Conservation (phyloP, 2,797 vertebrate species). For the Acipenser transmontanus region DNA sequence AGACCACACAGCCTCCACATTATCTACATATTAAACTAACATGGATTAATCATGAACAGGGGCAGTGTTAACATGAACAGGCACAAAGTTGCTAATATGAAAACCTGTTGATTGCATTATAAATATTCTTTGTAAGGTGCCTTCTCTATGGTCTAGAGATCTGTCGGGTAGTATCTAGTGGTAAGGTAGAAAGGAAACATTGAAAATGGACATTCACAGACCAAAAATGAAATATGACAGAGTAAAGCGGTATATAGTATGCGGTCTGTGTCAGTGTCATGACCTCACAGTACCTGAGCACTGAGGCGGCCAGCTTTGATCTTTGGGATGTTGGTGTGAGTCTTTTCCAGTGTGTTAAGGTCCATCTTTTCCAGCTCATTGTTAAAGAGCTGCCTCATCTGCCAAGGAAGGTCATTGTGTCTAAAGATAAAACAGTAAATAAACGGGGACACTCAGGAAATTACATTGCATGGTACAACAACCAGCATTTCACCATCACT, state of each 20-base stretch:
- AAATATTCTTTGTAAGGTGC: conserved; percentile 54
- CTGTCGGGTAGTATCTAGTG: no score
- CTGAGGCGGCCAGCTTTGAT: conserved; percentile 68
- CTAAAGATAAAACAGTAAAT: conserved; percentile 37
- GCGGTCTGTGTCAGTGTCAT: not conserved
- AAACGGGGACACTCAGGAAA: not conserved
- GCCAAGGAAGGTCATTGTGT: conserved; percentile 89
- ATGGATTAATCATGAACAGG: no score
- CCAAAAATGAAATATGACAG: no score
- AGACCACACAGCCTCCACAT: no score
- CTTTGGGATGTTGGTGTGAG: conserved; percentile 87
- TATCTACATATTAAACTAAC: no score
- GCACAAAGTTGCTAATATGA: no score
- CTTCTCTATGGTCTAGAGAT: conserved; percentile 42
- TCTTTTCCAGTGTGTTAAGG: conserved; percentile 53
- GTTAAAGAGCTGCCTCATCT: conserved; percentile 67
- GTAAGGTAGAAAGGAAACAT: no score
- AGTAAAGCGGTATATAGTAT: no score
- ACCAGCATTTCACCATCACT: no score
- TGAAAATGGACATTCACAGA: no score
- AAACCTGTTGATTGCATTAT: not conserved
- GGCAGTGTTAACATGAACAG: no score
- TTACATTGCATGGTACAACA: no score
- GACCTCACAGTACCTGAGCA: conserved; percentile 67
- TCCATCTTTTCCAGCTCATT: conserved; percentile 63